These are phyloP conservation scores for Sebastes umbrosus DNA, from an alignment of 2,797 vertebrate genomes.

Conservation along the genomic window DNA sequence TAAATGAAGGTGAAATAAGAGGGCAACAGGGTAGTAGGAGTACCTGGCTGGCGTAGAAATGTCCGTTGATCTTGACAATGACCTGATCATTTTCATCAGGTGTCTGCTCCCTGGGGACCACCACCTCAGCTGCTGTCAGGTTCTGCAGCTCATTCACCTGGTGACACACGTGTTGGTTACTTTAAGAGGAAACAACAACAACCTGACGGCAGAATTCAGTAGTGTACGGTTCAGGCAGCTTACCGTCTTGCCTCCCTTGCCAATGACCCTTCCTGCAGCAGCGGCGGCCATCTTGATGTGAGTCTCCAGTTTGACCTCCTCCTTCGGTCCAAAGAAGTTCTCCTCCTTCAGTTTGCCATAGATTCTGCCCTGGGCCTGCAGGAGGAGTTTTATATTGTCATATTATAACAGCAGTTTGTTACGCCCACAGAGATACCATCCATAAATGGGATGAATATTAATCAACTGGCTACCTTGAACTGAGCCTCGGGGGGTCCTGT, in stretches of 20 bases:
- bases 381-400: neutral
- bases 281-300: slow-evolving; percentile 96
- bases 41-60: slow-evolving; percentile 98
- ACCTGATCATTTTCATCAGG: slow-evolving; percentile 96
- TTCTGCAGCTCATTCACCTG: slow-evolving; percentile 97
- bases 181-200: neutral
- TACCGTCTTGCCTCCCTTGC: slow-evolving; percentile 96
- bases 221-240: slow-evolving; percentile 41
- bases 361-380: slow-evolving; percentile 93
- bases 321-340: slow-evolving; percentile 96
- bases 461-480: slow-evolving; percentile 86
- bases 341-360: slow-evolving; percentile 97
- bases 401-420: neutral
- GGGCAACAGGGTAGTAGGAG: neutral
- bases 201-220: neutral
- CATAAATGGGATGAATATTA: neutral
- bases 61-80: slow-evolving; percentile 96
- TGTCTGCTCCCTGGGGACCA: slow-evolving; percentile 94
- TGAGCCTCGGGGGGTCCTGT: slow-evolving; percentile 95
- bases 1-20: neutral
- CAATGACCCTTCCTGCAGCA: slow-evolving; percentile 93
- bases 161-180: neutral
- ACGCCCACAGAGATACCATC: neutral
- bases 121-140: slow-evolving; percentile 94
- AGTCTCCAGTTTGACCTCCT: slow-evolving; percentile 96